A percentile compares a stretch with the other conserved stretches of the same genome.
These are phyloP conservation scores for Drosophila fungiperda DNA, from an alignment of 2,888 invertebrate species.

Conservation along the genomic window DNA sequence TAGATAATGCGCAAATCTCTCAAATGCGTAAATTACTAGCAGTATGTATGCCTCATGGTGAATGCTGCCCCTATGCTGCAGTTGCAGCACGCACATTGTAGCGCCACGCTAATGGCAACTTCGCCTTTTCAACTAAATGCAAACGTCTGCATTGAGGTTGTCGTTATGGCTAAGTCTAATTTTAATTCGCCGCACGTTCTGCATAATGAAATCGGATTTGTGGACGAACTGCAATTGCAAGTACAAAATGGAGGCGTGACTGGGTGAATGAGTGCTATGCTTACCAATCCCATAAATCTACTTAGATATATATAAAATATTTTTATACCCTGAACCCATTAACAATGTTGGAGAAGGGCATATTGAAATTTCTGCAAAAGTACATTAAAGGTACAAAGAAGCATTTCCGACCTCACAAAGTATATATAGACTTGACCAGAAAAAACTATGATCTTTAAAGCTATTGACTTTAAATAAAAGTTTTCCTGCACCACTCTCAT, in stretches of 20 bases:
- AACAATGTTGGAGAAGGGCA: not conserved
- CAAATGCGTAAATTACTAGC: constrained; percentile 43
- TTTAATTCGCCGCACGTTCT: constrained; percentile 74
- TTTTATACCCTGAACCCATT: not conserved
- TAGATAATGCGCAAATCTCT: constrained; percentile 55
- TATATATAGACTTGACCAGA: too few species aligned
- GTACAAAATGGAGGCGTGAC: constrained; percentile 20
- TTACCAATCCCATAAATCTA: constrained; percentile 31
- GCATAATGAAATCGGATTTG: constrained; percentile 77
- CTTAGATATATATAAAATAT: not conserved
- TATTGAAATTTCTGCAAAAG: not conserved
- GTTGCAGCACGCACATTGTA: constrained; percentile 29
- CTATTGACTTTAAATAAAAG: not conserved
- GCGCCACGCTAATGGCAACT: constrained; percentile 52
- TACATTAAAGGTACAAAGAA: not conserved
- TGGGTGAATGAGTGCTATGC: constrained; percentile 4
- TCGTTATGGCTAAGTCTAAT: constrained; percentile 62
- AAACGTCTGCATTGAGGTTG: constrained; percentile 49
- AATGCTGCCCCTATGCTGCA: constrained; percentile 20
- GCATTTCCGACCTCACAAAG: too few species aligned
- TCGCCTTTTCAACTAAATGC: constrained; percentile 34
- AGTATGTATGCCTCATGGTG: constrained; percentile 19
- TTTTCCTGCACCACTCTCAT: not conserved
- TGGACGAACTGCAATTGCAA: constrained; percentile 38
- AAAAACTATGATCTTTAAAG: too few species aligned